phyloP scores from a whole-genome alignment of 2,888 invertebrate genomes.

The Oxyteleia sp. region DNA sequence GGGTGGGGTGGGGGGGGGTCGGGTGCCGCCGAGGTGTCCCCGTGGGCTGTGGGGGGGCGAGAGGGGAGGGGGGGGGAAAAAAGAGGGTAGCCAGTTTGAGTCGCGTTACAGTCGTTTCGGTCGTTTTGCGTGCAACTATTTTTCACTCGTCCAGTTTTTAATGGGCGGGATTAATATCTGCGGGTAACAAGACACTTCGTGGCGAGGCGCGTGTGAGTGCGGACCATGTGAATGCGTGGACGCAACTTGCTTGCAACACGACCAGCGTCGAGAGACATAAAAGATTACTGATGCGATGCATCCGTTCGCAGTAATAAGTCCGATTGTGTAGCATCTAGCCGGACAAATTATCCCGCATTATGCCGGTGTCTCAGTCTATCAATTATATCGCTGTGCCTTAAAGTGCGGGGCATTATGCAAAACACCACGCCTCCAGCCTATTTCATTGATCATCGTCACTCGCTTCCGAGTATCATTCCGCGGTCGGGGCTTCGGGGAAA shows the following conservation, averaged over 20 bases:
- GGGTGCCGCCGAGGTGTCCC: no score
- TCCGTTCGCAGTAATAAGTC: constrained; percentile 87
- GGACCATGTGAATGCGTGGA: constrained; percentile 74
- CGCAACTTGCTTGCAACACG: constrained; percentile 66
- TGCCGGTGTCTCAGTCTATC: constrained; percentile 86
- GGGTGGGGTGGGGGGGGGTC: no score
- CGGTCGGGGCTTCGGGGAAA: constrained; percentile 55
- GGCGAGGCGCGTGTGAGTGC: constrained; percentile 68
- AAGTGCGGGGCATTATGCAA: constrained; percentile 72
- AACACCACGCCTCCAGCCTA: constrained; percentile 79
- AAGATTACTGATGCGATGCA: constrained; percentile 86
- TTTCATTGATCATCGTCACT: constrained; percentile 85
- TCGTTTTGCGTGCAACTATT: constrained; percentile 83
- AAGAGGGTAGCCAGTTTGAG: constrained; percentile 82
- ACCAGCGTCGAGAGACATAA: constrained; percentile 81
- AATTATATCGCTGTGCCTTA: constrained; percentile 81
- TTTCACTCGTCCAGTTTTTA: constrained; percentile 87
- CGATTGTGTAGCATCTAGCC: constrained; percentile 85
- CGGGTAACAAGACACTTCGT: constrained; percentile 86
- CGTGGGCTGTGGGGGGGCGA: no score
- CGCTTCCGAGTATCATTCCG: constrained; percentile 74
- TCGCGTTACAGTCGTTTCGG: constrained; percentile 70
- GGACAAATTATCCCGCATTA: constrained; percentile 87
- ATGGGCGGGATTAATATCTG: constrained; percentile 87
- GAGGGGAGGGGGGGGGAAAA: no score